Percentiles rank a stretch among this genome's conserved stretches.
Evolutionary conservation across 2,113 vertebrate genomes (phyloP).

Genomic region (Neolamprologus caudopunctatus): DNA sequence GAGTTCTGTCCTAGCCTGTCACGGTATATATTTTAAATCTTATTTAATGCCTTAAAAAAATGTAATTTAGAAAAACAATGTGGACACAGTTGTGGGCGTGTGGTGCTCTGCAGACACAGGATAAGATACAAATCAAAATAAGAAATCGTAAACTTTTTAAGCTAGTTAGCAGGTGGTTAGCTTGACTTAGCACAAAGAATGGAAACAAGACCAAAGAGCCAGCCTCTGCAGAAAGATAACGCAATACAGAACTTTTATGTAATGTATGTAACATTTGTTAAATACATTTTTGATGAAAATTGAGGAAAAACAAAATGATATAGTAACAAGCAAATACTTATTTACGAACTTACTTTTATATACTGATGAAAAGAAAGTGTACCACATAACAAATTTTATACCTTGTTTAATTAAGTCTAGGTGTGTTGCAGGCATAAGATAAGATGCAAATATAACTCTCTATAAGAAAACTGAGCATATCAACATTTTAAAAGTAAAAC

Average conservation of each 20-base stretch:
- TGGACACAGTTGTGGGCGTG: background rate
- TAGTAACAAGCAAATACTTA: background rate
- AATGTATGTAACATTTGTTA: background rate
- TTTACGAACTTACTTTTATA: background rate
- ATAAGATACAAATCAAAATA: background rate
- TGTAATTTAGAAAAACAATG: background rate
- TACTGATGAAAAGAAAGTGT: background rate
- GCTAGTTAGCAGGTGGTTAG: background rate
- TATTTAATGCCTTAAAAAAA: background rate
- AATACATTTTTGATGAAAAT: background rate
- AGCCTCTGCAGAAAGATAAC: background rate
- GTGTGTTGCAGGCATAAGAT: background rate
- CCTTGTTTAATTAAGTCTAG: background rate
- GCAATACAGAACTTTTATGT: background rate
- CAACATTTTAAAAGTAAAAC: background rate
- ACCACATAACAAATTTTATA: background rate
- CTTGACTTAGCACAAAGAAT: background rate
- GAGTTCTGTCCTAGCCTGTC: background rate
- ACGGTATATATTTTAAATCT: background rate
- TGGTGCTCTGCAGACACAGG: accelerated
- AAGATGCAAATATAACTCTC: background rate
- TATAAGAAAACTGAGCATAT: background rate
- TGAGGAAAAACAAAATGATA: background rate
- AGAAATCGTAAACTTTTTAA: background rate
- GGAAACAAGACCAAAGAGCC: background rate